Evolutionary conservation across 2,888 invertebrate species (phyloP).

Genomic region (Amblyjoppa proteus): DNA sequence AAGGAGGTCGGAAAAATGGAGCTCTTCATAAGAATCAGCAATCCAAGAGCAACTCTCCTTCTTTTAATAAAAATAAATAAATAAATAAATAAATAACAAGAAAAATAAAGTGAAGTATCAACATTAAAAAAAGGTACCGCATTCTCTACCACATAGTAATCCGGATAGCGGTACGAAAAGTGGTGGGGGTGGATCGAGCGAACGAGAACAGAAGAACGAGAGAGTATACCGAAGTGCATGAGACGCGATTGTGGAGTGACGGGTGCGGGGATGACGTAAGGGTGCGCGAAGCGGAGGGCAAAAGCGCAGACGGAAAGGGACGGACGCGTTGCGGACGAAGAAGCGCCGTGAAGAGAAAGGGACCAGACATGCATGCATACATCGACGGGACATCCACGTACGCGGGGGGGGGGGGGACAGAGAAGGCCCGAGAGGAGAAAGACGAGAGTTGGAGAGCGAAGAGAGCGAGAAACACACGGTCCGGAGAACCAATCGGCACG

Average conservation of each 20-base stretch:
- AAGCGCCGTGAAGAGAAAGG: constrained; percentile 41
- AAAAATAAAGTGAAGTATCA: background rate
- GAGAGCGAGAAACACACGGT: constrained; percentile 69
- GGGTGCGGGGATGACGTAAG: constrained; percentile 56
- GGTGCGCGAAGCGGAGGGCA: constrained; percentile 46
- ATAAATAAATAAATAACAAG: background rate
- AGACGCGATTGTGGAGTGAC: constrained; percentile 61
- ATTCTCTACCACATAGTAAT: background rate
- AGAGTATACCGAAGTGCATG: constrained; percentile 53
- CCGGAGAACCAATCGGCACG: constrained; percentile 79
- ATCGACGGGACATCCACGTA: background rate
- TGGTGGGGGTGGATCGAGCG: constrained; percentile 20
- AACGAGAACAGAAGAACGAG: constrained; percentile 18
- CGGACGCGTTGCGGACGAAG: constrained; percentile 8
- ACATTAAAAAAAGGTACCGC: background rate
- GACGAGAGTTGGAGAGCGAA: constrained; percentile 27
- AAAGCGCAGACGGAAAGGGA: constrained; percentile 17
- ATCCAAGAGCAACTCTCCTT: too few species aligned
- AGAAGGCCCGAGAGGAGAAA: constrained; percentile 58
- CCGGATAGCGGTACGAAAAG: background rate
- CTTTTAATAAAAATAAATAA: too few species aligned
- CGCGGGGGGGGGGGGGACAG: constrained; percentile 49
- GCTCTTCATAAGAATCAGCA: too few species aligned
- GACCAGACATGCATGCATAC: constrained; percentile 22
- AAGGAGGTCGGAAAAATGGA: too few species aligned